These are phyloP conservation scores for Hemicrepidius hirtus DNA, from an alignment of 2,888 invertebrate species.

Conservation along the genomic window DNA sequence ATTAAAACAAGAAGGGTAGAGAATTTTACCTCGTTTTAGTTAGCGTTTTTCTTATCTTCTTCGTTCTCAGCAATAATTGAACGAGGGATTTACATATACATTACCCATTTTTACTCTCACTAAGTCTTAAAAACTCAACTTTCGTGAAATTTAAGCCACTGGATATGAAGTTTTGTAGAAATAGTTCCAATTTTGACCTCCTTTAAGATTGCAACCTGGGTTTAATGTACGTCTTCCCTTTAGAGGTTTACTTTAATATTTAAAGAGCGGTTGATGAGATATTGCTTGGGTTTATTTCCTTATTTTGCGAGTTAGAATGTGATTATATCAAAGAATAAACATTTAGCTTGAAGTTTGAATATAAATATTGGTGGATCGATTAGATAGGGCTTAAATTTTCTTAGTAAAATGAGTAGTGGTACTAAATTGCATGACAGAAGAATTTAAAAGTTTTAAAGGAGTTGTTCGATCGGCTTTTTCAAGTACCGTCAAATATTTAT, in stretches of 20 bases:
- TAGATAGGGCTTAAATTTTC: slow-evolving; percentile 19
- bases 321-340: slow-evolving; percentile 10
- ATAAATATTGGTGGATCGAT: slow-evolving; percentile 34
- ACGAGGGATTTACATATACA: slow-evolving; percentile 14
- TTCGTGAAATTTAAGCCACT: no score
- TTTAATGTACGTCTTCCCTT: background rate
- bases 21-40: slow-evolving; percentile 3
- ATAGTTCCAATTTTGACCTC: background rate
- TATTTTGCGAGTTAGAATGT: slow-evolving; percentile 31
- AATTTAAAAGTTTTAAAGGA: slow-evolving; percentile 28
- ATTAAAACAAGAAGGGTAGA: background rate
- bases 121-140: background rate
- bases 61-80: slow-evolving; percentile 3
- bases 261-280: background rate
- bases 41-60: slow-evolving; percentile 13
- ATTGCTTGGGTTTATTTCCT: slow-evolving; percentile 6
- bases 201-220: background rate
- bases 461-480: slow-evolving; percentile 23
- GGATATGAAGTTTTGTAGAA: background rate
- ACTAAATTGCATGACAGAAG: slow-evolving; percentile 33
- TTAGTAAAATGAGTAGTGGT: slow-evolving; percentile 5
- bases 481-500: slow-evolving; percentile 29
- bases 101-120: slow-evolving; percentile 2
- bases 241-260: slow-evolving; percentile 13
- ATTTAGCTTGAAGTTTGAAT: slow-evolving; percentile 24